Evolutionary conservation across 2,797 vertebrate species (phyloP), one percentile per base, ranked within the genome.

Genomic region (Pelobates cultripes): DNA sequence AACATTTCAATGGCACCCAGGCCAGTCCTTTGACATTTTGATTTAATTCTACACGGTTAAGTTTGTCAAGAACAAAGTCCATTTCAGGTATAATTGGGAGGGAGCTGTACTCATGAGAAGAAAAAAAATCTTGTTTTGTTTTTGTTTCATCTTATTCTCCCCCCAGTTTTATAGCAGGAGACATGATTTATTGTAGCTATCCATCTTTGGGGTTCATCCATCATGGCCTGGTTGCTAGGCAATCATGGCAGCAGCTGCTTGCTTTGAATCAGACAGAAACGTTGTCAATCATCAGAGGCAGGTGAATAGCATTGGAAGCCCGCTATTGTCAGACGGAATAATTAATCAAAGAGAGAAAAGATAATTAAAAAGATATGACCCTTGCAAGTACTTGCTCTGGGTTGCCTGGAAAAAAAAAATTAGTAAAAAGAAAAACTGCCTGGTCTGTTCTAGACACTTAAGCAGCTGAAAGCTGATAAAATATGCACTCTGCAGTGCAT

Each of bases 311-410:
- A 98, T 98, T 98, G 97, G 95, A 94, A 96, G 95, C 94, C 95
- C 92, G 94, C 95, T 91, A 96, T 97, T 98, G 97, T 99, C 97
- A 97, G 95, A 94, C 93, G 94, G 94, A 97, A 99, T 97, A 99
- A 99, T 99, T 99, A 99, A 99, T 99, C 97, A 99, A 98, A 97
- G 96, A 95, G 94, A 93, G 95, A 96, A 97, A 96, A 99, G 97
- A 99, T 99, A 99, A 99, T 99, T 99, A 99, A 99, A 99, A 99
- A 99, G 98, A 99, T 99, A 99, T 98, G 97, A 99, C 97, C 97
- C 96, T 96, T 95, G 94, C 94, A 96, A 97, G 95, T 95, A 95
- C 95, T 98, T 96, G 95, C 96, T 95, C 95, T 91, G 94, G 94
- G 94, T 97, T 96, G 93, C 93, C 92, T 93, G 90, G 88, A 91